Conservation (phyloP, 1,140 invertebrate genomes). For the Diuraphis noxia region DNA sequence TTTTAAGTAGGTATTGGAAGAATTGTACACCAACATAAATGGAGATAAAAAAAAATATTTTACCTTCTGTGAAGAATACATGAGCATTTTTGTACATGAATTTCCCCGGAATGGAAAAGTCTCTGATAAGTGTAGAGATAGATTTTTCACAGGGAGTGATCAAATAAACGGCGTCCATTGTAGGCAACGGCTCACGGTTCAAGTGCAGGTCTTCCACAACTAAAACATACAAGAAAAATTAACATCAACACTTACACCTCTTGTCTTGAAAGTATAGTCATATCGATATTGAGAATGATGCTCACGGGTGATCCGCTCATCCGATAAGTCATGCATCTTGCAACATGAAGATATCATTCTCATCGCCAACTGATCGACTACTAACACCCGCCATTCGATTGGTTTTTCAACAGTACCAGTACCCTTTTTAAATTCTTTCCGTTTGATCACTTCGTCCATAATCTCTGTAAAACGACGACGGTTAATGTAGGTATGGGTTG, state of each 20-base stretch:
- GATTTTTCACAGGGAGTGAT: constrained; percentile 95
- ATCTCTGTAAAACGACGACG: constrained; percentile 72
- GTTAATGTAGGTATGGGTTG: not conserved
- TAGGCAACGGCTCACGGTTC: constrained; percentile 91
- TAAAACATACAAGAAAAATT: constrained; percentile 60
- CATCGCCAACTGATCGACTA: constrained; percentile 98
- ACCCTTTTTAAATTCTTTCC: constrained; percentile 74
- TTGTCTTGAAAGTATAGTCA: not conserved
- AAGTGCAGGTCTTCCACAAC: constrained; percentile 99
- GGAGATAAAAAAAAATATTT: constrained; percentile 56
- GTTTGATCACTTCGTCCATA: constrained; percentile 97
- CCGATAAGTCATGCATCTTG: constrained; percentile 99
- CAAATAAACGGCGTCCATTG: constrained; percentile 97
- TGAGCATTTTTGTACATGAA: constrained; percentile 93
- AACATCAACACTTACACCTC: not conserved
- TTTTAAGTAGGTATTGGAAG: not conserved
- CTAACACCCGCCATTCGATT: constrained; percentile 96
- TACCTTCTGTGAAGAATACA: constrained; percentile 99
- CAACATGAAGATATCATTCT: constrained; percentile 98
- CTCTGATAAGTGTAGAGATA: constrained; percentile 87
- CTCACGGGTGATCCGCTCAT: constrained; percentile 95
- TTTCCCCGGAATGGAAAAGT: constrained; percentile 86
- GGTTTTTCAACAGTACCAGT: constrained; percentile 68
- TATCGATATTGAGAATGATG: constrained; percentile 54
- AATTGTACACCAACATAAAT: not conserved